These are phyloP conservation scores for Hydrozoanthus gracilis DNA, from an alignment of 92 coral and sea anemone genomes.

Conservation along the genomic window DNA sequence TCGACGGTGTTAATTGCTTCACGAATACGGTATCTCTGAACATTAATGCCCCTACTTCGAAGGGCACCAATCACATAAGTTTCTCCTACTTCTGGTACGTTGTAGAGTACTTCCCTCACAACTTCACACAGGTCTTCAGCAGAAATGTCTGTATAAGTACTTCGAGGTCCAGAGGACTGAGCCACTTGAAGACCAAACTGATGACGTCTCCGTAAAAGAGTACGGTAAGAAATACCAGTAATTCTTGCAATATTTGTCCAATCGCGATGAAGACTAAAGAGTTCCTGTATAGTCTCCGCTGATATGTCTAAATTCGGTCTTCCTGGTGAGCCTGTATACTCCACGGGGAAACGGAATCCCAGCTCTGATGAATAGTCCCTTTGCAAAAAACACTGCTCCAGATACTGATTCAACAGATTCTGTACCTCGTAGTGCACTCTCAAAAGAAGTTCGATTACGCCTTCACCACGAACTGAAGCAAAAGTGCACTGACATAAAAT, in stretches of 20 bases:
- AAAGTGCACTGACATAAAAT: no score
- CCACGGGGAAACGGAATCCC: conserved; percentile 1
- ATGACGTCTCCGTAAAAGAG: conserved; percentile 49
- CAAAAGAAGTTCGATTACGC: neutral
- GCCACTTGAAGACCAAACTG: conserved; percentile 40
- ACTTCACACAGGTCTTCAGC: no score
- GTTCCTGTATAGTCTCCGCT: conserved; percentile 27
- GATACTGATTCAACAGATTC: conserved; percentile 17
- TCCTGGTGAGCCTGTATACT: conserved; percentile 30
- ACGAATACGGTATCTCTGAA: conserved; percentile 66
- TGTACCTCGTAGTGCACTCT: conserved; percentile 3
- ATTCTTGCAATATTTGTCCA: conserved; percentile 20
- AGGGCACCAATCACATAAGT: conserved; percentile 61
- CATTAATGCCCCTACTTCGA: conserved; percentile 59
- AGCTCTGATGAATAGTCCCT: conserved; percentile 23
- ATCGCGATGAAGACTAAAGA: conserved; percentile 20
- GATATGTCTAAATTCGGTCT: conserved; percentile 42
- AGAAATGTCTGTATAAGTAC: conserved; percentile 47
- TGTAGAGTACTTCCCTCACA: no score
- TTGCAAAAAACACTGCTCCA: conserved; percentile 26
- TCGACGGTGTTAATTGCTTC: conserved; percentile 68
- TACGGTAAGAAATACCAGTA: conserved; percentile 44
- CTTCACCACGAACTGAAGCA: conserved; percentile 6
- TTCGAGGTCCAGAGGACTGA: conserved; percentile 35
- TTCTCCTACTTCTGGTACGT: no score